Evolutionary conservation across 2,113 vertebrate genomes (phyloP).

Genomic region (Marmota flaviventris): DNA sequence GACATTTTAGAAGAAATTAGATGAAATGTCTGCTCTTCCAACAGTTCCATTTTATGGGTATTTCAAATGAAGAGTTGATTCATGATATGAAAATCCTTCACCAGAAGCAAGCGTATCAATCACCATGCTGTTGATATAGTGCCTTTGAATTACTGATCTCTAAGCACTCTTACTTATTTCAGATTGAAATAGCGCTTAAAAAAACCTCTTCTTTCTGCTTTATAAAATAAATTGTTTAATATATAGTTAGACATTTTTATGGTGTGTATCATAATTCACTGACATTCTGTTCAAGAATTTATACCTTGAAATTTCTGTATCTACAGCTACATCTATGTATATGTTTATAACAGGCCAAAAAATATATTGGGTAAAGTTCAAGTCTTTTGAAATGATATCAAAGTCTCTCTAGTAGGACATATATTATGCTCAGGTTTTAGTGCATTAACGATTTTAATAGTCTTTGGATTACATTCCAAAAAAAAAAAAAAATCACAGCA

Average conservation of each 20-base stretch:
- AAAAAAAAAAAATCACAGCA: slow-evolving; percentile 10
- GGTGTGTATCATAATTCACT: neutral
- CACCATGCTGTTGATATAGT: neutral
- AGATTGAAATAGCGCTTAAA: neutral
- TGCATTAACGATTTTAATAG: neutral
- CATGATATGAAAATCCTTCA: slow-evolving; percentile 1
- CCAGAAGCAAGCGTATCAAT: neutral
- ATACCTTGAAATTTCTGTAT: neutral
- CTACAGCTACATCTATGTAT: neutral
- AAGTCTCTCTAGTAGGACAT: slow-evolving; percentile 19
- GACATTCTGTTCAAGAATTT: neutral
- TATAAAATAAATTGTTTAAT: slow-evolving; percentile 10
- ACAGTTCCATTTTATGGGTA: neutral
- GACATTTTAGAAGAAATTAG: slow-evolving; percentile 46
- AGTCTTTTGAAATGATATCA: slow-evolving; percentile 9
- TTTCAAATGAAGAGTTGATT: slow-evolving; percentile 23
- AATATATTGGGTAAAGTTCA: neutral
- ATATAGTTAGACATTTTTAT: neutral
- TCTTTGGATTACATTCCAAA: neutral
- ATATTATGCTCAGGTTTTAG: neutral
- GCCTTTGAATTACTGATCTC: slow-evolving; percentile 2
- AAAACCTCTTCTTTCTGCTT: neutral
- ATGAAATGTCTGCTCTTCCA: neutral
- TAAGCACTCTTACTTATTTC: neutral
- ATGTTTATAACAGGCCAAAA: slow-evolving; percentile 1